Percentiles rank a stretch among this genome's conserved stretches.
Conservation (phyloP, 2,888 invertebrate species). For the Ptychoptera contaminata region DNA sequence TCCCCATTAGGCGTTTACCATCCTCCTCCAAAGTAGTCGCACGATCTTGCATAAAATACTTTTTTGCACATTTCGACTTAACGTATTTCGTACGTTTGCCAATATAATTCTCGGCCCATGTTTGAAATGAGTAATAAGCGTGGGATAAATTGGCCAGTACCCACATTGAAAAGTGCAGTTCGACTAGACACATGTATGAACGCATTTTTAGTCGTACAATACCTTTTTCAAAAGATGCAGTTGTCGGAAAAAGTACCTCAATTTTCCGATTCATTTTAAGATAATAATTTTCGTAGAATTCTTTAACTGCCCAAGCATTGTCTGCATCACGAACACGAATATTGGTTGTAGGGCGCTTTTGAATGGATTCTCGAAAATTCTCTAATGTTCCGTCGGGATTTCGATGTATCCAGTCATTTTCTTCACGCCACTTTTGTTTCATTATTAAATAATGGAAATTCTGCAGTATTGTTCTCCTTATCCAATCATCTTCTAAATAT, state of each 20-base stretch:
- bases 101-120: conserved; percentile 22
- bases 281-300: conserved; percentile 24
- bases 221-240: conserved; percentile 19
- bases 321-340: conserved; percentile 23
- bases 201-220: conserved; percentile 22
- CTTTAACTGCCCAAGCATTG: conserved; percentile 26
- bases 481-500: conserved; percentile 26
- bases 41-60: conserved; percentile 24
- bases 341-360: conserved; percentile 9
- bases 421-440: conserved; percentile 24
- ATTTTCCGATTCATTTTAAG: conserved; percentile 20
- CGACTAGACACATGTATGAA: conserved; percentile 23
- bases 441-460: conserved; percentile 29
- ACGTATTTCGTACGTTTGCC: conserved; percentile 22
- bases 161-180: conserved; percentile 25
- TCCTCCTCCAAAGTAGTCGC: conserved; percentile 17
- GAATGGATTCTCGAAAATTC: conserved; percentile 13
- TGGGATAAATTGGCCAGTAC: conserved; percentile 22
- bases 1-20: conserved; percentile 14
- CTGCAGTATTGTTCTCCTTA: conserved; percentile 24
- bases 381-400: conserved; percentile 18
- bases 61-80: conserved; percentile 21
- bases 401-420: conserved; percentile 27
- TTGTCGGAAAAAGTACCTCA: conserved; percentile 22
- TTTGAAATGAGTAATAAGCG: conserved; percentile 19